phyloP scores from a whole-genome alignment of 1,140 invertebrate genomes.

The Macrosteles quadrilineatus region DNA sequence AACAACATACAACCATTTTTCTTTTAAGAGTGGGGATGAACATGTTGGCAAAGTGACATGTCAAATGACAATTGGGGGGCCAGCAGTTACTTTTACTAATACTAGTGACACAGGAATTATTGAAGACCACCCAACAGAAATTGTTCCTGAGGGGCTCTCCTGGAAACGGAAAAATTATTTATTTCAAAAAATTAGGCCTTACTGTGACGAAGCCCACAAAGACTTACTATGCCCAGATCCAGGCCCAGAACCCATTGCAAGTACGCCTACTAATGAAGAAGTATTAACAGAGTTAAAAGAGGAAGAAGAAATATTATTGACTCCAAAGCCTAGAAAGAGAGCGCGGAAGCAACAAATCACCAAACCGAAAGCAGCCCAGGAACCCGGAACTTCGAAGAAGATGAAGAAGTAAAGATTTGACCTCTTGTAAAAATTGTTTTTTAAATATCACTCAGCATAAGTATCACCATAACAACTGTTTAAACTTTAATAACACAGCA shows the following conservation, averaged over 20 bases:
- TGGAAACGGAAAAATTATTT: constrained; percentile 13
- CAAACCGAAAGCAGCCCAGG: too few species aligned
- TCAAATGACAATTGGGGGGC: not conserved
- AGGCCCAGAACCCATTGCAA: not conserved
- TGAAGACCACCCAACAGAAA: not conserved
- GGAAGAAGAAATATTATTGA: too few species aligned
- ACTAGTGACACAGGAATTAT: not conserved
- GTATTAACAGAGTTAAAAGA: too few species aligned
- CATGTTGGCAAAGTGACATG: not conserved
- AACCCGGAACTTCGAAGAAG: too few species aligned
- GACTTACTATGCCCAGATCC: not conserved
- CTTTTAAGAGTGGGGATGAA: not conserved
- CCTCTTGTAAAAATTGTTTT: too few species aligned
- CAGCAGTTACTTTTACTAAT: not conserved
- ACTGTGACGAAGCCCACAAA: not conserved
- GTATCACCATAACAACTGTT: too few species aligned
- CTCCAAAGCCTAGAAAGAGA: too few species aligned
- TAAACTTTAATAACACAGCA: too few species aligned
- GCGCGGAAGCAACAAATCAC: too few species aligned
- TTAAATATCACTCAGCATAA: too few species aligned
- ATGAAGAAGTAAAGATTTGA: too few species aligned
- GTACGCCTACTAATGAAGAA: too few species aligned
- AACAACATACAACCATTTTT: not conserved
- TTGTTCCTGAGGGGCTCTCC: not conserved
- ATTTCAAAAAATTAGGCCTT: constrained; percentile 3